phyloP scores from a whole-genome alignment of 2,113 vertebrate genomes.

The Ophiodon elongatus region DNA sequence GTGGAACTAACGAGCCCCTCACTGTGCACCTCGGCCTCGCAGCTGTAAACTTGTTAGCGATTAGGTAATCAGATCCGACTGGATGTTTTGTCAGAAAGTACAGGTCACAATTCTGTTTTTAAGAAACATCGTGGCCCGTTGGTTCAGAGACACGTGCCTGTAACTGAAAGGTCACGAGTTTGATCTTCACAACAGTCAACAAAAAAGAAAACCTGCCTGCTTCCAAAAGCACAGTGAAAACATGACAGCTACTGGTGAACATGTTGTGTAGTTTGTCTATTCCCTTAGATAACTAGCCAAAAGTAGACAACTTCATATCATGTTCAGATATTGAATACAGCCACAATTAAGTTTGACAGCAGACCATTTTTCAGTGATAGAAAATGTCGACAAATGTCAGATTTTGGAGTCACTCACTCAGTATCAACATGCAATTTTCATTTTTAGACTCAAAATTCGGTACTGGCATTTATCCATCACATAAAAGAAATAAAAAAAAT shows the following conservation, averaged over 20 bases:
- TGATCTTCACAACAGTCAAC: conserved; percentile 20
- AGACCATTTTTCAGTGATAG: neutral
- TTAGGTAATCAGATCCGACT: conserved; percentile 64
- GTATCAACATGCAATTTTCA: neutral
- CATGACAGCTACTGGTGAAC: neutral
- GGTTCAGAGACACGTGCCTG: conserved; percentile 41
- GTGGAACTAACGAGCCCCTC: conserved; percentile 66
- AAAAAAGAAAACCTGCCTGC: conserved; percentile 3
- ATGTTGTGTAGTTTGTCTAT: neutral
- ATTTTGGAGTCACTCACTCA: conserved; percentile 3
- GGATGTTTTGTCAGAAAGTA: conserved; percentile 44
- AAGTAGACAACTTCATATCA: neutral
- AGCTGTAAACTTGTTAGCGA: conserved; percentile 64
- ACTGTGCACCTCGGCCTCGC: conserved; percentile 45
- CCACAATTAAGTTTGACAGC: neutral
- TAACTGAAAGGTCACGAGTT: conserved; percentile 37
- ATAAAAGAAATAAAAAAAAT: neutral
- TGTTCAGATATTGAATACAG: neutral
- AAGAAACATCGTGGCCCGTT: conserved; percentile 7
- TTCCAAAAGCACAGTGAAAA: conserved; percentile 21
- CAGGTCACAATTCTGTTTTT: conserved; percentile 34
- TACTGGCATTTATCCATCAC: neutral
- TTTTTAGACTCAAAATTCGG: neutral
- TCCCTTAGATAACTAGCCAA: neutral
- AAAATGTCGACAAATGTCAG: neutral